Conservation (phyloP, 64 coral and sea anemone genomes). For the Acropora yongei region DNA sequence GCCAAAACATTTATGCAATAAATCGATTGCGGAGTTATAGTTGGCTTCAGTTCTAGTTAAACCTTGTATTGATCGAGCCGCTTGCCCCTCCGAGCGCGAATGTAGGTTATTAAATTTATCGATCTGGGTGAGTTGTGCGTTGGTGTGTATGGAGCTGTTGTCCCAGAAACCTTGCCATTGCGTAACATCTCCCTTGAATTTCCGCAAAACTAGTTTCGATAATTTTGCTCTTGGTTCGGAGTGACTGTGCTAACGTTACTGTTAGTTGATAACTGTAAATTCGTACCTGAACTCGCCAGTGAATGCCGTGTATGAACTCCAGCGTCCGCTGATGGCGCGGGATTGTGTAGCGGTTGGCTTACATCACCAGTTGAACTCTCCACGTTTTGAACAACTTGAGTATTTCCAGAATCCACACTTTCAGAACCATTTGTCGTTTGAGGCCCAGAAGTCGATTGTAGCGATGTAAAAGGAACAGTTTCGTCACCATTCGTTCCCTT, state of each 20-base stretch:
- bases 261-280: too few relatives aligned
- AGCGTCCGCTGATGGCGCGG: too few relatives aligned
- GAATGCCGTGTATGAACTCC: too few relatives aligned
- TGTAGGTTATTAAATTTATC: conserved; percentile 60
- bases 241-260: too few relatives aligned
- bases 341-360: too few relatives aligned
- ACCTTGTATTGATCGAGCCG: conserved; percentile 6
- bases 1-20: conserved; percentile 7
- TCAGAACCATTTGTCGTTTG: conserved; percentile 5
- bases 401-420: not conserved
- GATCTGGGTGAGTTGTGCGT: conserved; percentile 15
- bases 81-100: not conserved
- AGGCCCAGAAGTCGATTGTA: not conserved
- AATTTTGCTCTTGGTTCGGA: not conserved
- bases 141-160: conserved; percentile 44
- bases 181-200: conserved; percentile 49
- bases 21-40: not conserved
- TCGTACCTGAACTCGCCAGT: not conserved
- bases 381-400: too few relatives aligned
- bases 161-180: conserved; percentile 62
- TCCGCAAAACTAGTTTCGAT: conserved; percentile 9
- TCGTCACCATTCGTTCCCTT: conserved; percentile 8
- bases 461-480: not conserved
- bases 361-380: too few relatives aligned
- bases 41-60: conserved; percentile 3